Percentiles rank a stretch among this genome's conserved stretches.
phyloP scores from a whole-genome alignment of 2,797 vertebrate species.

The Myioborus melanocephalus region DNA sequence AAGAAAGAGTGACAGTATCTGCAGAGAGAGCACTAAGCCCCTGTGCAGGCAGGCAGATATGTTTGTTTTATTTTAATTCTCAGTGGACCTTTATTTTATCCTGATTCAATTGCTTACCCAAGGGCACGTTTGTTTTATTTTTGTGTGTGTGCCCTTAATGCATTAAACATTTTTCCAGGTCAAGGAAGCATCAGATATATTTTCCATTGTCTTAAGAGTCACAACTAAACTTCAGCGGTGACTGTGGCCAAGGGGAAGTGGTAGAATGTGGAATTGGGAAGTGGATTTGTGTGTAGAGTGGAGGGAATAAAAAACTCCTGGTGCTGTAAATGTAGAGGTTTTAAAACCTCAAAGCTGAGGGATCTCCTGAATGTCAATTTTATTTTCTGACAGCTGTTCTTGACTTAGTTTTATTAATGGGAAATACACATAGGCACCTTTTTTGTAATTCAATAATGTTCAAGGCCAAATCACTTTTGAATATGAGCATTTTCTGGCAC shows the following conservation, averaged over 20 bases:
- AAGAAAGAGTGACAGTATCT: background rate
- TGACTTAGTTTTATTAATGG: background rate
- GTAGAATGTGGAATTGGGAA: background rate
- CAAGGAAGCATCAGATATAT: background rate
- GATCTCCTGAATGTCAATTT: background rate
- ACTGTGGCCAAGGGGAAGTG: background rate
- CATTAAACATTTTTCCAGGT: background rate
- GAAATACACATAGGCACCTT: background rate
- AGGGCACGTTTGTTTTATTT: background rate
- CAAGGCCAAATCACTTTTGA: background rate
- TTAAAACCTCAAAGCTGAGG: background rate
- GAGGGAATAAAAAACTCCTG: background rate
- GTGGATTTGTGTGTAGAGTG: background rate
- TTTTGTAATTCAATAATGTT: background rate
- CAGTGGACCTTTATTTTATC: background rate
- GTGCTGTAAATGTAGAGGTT: background rate
- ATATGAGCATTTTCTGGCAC: background rate
- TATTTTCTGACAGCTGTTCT: background rate
- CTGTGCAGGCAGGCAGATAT: background rate
- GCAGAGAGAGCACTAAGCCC: background rate
- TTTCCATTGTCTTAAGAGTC: background rate
- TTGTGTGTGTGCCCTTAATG: background rate
- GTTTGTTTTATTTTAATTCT: conserved; percentile 18
- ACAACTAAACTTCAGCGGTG: background rate
- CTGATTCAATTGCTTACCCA: background rate